These are phyloP conservation scores for Apamea monoglypha DNA, from an alignment of 2,888 invertebrate species.

Conservation along the genomic window DNA sequence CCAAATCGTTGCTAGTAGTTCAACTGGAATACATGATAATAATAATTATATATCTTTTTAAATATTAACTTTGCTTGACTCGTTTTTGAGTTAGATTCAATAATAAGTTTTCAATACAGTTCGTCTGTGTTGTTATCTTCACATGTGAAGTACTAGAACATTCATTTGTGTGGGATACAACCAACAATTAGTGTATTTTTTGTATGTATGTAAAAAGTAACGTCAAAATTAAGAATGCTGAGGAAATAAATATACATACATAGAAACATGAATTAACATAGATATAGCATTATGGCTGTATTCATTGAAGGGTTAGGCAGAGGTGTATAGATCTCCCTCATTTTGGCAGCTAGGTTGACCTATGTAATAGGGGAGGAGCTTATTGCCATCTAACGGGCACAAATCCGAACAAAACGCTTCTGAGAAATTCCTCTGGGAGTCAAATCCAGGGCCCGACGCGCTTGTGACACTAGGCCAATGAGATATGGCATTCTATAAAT, in stretches of 20 bases:
- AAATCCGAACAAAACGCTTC: not conserved
- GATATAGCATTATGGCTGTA: not conserved
- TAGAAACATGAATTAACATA: not conserved
- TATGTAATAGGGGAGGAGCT: not conserved
- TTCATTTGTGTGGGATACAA: not conserved
- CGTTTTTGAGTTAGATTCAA: not conserved
- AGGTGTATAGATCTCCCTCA: not conserved
- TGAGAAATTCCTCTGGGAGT: not conserved
- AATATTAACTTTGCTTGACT: not conserved
- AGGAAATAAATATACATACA: not conserved
- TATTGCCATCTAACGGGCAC: not conserved
- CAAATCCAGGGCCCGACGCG: not conserved
- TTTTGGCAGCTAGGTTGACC: not conserved
- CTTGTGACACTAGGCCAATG: not conserved
- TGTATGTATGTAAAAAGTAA: not conserved
- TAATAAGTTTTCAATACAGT: not conserved
- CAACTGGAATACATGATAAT: slow-evolving; percentile 72
- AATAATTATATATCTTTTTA: not conserved
- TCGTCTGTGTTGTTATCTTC: not conserved
- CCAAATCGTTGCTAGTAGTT: slow-evolving; percentile 78
- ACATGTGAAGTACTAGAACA: not conserved
- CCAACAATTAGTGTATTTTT: not conserved
- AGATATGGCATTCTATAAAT: not conserved
- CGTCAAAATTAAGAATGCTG: not conserved
- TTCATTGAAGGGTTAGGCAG: too few relatives aligned